Conservation (phyloP, 2,888 invertebrate genomes). For the Antheraea assamensis region DNA sequence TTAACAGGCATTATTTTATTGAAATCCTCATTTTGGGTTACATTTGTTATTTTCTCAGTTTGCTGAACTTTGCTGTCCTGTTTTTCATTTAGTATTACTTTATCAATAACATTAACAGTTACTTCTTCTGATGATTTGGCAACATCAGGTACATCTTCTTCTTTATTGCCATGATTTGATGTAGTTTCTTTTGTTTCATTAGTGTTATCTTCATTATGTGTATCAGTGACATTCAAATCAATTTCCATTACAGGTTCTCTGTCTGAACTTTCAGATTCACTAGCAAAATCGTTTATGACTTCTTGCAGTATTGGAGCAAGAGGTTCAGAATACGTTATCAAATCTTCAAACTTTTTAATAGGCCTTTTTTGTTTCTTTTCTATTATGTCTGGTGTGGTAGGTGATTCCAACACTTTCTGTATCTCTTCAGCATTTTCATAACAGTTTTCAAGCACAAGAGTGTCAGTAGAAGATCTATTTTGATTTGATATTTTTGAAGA, state of each 20-base stretch:
- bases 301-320: constrained; percentile 61
- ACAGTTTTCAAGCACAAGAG: constrained; percentile 59
- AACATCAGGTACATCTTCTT: not conserved
- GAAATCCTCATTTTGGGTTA: not conserved
- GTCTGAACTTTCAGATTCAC: constrained; percentile 52
- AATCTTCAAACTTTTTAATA: constrained; percentile 42
- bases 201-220: not conserved
- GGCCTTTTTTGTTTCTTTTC: constrained; percentile 23
- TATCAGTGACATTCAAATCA: constrained; percentile 28
- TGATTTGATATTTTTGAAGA: constrained; percentile 52
- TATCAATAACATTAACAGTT: constrained; percentile 29
- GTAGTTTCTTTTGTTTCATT: not conserved
- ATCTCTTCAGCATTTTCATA: constrained; percentile 62
- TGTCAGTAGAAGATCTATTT: constrained; percentile 68
- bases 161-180: not conserved
- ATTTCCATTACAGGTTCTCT: constrained; percentile 20
- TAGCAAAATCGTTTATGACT: constrained; percentile 62
- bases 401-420: constrained; percentile 50
- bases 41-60: constrained; percentile 15
- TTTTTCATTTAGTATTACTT: constrained; percentile 25
- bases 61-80: constrained; percentile 22
- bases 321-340: constrained; percentile 62
- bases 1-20: not conserved
- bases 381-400: constrained; percentile 25
- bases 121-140: constrained; percentile 17